A percentile compares a stretch with the other conserved stretches of the same genome.
These are phyloP conservation scores for Neoniphon sammara DNA, from an alignment of 2,797 vertebrate species.

Conservation along the genomic window DNA sequence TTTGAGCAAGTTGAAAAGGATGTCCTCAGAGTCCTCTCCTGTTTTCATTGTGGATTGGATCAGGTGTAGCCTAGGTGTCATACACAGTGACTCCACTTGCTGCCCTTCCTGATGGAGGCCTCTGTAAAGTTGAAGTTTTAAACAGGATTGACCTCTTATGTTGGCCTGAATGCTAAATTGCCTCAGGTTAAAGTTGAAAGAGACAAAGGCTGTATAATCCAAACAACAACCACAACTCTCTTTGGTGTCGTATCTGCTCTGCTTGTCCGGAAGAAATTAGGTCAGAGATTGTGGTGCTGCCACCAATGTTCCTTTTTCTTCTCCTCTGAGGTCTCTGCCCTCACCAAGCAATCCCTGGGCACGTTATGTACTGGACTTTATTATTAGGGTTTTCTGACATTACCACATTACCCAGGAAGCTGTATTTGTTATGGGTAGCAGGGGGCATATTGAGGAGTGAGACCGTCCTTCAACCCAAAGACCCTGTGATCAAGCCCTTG, in stretches of 20 bases:
- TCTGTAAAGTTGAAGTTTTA: conserved; percentile 14
- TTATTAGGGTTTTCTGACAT: conserved; percentile 14
- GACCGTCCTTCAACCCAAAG: conserved; percentile 36
- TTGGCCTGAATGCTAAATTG: conserved; percentile 44
- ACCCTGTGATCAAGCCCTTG: conserved; percentile 12
- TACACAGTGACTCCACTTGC: conserved; percentile 11
- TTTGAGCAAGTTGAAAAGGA: conserved; percentile 46
- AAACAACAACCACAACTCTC: conserved; percentile 51
- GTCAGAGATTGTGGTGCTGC: conserved; percentile 58
- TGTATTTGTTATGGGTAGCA: background rate
- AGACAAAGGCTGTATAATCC: conserved; percentile 30
- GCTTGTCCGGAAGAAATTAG: conserved; percentile 56
- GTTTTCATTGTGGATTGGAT: conserved; percentile 32
- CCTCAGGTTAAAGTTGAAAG: conserved; percentile 45
- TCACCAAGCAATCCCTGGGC: conserved; percentile 10
- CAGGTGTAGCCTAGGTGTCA: conserved; percentile 47
- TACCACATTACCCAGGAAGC: background rate
- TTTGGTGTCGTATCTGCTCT: conserved; percentile 47
- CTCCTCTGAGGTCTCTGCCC: conserved; percentile 29
- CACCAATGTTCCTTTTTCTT: conserved; percentile 43
- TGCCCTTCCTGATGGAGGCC: conserved; percentile 11
- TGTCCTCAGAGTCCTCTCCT: conserved; percentile 51
- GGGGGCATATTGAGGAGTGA: conserved; percentile 2
- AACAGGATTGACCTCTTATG: conserved; percentile 37
- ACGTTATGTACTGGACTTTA: conserved; percentile 3